phyloP scores from a whole-genome alignment of 2,113 vertebrate species.

The Uropsilus gracilis region DNA sequence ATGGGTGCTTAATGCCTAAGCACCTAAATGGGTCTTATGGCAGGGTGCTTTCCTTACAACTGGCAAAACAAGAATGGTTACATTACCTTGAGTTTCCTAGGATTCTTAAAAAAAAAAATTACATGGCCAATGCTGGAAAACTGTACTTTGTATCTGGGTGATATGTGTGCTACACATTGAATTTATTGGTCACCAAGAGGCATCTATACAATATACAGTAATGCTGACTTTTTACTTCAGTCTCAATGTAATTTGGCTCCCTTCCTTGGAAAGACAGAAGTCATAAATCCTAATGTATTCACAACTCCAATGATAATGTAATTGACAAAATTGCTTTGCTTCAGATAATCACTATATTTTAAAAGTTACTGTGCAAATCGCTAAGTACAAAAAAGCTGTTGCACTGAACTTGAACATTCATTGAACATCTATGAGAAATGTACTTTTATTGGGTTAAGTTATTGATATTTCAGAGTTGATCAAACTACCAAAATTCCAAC shows the following conservation, averaged over 20 bases:
- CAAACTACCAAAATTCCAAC: no score
- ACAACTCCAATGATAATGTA: constrained; percentile 69
- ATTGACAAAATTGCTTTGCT: constrained; percentile 73
- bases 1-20: no score
- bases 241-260: constrained; percentile 13
- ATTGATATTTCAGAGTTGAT: not conserved
- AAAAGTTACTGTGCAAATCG: constrained; percentile 75
- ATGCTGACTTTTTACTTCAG: constrained; percentile 13
- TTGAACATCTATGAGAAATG: not conserved
- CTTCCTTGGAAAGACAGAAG: constrained; percentile 50
- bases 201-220: not conserved
- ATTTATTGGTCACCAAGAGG: not conserved
- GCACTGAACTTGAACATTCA: not conserved
- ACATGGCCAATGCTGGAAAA: not conserved
- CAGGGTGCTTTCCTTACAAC: no score
- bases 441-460: not conserved
- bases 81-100: no score
- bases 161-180: not conserved
- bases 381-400: not conserved
- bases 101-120: not conserved
- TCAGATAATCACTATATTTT: constrained; percentile 67
- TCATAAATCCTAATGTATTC: constrained; percentile 74
- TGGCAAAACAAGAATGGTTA: no score
- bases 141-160: constrained; percentile 7
- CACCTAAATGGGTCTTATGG: no score